These are phyloP conservation scores for Mionectes macconnelli DNA, from an alignment of 2,113 vertebrate genomes.

Conservation along the genomic window DNA sequence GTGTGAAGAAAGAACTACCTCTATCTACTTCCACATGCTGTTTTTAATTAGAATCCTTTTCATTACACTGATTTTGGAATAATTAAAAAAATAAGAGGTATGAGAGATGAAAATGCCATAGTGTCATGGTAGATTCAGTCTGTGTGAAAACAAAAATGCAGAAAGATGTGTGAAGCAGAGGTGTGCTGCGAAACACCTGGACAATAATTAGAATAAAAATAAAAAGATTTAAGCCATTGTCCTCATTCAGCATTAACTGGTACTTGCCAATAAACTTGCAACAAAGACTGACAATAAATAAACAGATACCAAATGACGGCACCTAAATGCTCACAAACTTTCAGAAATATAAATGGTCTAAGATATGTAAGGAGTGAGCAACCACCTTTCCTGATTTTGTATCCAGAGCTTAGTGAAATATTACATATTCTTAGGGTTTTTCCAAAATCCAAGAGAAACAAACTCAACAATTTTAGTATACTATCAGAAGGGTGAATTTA, in stretches of 20 bases:
- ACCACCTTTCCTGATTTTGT: not conserved
- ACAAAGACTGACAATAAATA: not conserved
- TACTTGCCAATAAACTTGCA: not conserved
- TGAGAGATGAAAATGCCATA: not conserved
- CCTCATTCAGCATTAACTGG: not conserved
- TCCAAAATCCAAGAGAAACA: not conserved
- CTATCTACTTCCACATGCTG: not conserved
- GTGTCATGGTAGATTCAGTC: not conserved
- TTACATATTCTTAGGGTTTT: not conserved
- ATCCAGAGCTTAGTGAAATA: not conserved
- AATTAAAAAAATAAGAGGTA: not conserved
- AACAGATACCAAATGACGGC: not conserved
- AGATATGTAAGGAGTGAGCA: not conserved
- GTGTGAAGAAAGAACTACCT: not conserved
- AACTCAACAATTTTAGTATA: not conserved
- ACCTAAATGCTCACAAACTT: not conserved
- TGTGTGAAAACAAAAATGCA: not conserved
- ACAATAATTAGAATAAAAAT: constrained; percentile 8
- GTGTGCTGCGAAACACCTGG: not conserved
- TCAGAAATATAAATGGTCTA: not conserved
- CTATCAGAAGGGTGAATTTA: not conserved
- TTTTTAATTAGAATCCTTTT: not conserved
- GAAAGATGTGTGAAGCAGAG: not conserved
- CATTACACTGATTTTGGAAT: not conserved
- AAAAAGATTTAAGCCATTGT: not conserved